Evolutionary conservation across 2,888 invertebrate species (phyloP).

Genomic region (Gastracanthus pulcherrimus): DNA sequence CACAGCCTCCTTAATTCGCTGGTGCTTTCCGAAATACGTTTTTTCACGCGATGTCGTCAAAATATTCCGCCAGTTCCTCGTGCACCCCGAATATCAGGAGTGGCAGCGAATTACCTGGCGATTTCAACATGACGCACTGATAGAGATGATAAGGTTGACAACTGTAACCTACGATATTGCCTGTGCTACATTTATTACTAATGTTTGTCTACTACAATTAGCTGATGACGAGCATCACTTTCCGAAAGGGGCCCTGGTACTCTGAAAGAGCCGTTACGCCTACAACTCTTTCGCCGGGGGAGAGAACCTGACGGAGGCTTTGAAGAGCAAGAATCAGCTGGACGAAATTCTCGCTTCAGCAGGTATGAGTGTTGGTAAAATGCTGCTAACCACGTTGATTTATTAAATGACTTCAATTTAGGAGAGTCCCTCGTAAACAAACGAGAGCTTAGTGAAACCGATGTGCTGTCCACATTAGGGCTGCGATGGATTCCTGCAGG

Average conservation of each 20-base stretch:
- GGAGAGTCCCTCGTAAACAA: not conserved
- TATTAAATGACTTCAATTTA: not conserved
- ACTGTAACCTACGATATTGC: slow-evolving; percentile 8
- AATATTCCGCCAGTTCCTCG: slow-evolving; percentile 10
- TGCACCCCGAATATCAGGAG: not conserved
- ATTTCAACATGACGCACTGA: not conserved
- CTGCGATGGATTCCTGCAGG: not conserved
- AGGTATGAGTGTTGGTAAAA: not conserved
- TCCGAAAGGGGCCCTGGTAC: not conserved
- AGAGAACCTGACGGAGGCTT: not conserved
- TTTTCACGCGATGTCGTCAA: not conserved
- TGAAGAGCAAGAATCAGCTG: not conserved
- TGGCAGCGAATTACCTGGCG: slow-evolving; percentile 4
- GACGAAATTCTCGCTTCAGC: not conserved
- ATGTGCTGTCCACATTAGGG: not conserved
- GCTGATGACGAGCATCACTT: not conserved
- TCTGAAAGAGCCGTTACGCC: not conserved
- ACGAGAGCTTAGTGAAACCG: not conserved
- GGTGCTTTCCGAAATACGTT: not conserved
- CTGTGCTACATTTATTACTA: no score
- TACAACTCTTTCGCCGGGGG: not conserved
- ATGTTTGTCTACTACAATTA: not conserved
- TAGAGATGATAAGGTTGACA: not conserved
- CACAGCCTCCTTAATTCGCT: not conserved
- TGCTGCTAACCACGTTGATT: not conserved